Conservation (phyloP, 1,140 invertebrate genomes). For the Aphelinus atriplicis region DNA sequence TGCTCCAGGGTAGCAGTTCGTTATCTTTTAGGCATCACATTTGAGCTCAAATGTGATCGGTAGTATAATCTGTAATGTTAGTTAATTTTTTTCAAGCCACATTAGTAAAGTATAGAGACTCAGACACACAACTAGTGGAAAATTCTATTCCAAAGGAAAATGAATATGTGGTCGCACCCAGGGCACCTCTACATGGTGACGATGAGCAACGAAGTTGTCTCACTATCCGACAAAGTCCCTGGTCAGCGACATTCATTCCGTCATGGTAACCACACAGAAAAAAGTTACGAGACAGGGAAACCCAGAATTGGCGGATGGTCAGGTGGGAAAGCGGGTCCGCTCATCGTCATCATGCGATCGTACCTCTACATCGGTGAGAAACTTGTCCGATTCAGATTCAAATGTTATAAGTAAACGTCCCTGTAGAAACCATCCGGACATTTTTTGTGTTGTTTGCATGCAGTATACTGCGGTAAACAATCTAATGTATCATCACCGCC, state of each 20-base stretch:
- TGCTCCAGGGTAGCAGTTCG: no score
- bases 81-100: no score
- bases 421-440: background rate
- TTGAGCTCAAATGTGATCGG: no score
- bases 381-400: background rate
- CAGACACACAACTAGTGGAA: no score
- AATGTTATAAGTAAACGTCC: constrained; percentile 1
- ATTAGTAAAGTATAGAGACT: no score
- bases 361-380: constrained; percentile 20
- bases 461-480: background rate
- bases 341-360: no score
- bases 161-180: background rate
- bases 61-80: no score
- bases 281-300: constrained; percentile 4
- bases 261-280: constrained; percentile 18
- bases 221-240: constrained; percentile 13
- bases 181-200: no score
- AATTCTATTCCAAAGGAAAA: background rate
- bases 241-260: background rate
- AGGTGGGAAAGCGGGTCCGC: background rate
- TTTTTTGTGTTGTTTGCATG: constrained; percentile 8
- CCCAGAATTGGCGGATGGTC: constrained; percentile 1
- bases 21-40: no score
- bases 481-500: no score
- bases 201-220: background rate